Evolutionary conservation across 2,888 invertebrate genomes (phyloP).

Genomic region (Hydrotaea cyrtoneurina): DNA sequence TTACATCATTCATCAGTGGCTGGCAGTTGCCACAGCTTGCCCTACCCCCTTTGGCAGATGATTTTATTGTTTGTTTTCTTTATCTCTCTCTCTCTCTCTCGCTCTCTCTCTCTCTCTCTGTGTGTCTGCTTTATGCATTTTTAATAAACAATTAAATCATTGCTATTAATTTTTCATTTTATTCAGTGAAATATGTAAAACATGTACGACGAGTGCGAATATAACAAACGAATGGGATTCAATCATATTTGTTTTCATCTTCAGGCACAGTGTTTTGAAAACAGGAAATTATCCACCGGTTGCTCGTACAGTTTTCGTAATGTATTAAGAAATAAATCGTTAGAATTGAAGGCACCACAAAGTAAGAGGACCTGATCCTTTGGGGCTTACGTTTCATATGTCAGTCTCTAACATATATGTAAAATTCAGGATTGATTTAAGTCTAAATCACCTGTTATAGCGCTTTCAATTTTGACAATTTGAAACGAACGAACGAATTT

Average conservation of each 20-base stretch:
- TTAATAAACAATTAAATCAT: constrained; percentile 51
- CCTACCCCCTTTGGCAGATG: background rate
- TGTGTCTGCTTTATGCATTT: constrained; percentile 31
- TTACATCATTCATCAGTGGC: constrained; percentile 24
- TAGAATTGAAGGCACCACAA: too few species aligned
- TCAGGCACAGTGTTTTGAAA: background rate
- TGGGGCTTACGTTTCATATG: too few species aligned
- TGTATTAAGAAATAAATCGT: too few species aligned
- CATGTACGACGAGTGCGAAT: constrained; percentile 1
- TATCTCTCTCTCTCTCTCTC: too few species aligned
- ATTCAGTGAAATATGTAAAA: constrained; percentile 37
- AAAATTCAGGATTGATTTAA: too few species aligned
- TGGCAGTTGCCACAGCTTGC: background rate
- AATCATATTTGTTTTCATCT: background rate
- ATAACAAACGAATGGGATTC: constrained; percentile 3
- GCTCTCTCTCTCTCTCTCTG: background rate
- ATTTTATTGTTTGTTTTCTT: background rate
- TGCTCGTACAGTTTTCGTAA: too few species aligned
- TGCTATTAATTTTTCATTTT: constrained; percentile 26
- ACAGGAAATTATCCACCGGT: background rate
- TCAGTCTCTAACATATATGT: too few species aligned
- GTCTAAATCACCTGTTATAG: too few species aligned
- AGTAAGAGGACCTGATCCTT: too few species aligned
- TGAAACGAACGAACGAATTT: too few species aligned
- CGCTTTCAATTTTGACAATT: too few species aligned